Evolutionary conservation across 2,888 invertebrate genomes (phyloP), one percentile per base, ranked within the genome.

Genomic region (Cephalotes varians): DNA sequence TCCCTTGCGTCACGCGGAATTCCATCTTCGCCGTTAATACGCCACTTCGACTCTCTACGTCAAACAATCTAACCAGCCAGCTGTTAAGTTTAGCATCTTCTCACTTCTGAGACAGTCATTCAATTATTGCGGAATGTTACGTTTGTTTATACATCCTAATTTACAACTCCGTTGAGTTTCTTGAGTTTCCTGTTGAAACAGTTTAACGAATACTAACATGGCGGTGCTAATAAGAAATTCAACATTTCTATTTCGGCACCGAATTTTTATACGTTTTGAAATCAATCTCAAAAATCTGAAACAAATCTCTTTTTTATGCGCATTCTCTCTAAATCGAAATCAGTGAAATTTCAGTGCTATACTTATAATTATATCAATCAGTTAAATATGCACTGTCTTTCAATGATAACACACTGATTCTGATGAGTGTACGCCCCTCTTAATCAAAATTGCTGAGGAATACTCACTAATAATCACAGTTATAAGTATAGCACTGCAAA

Each of bases 11-110:
- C n/a, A 73, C 44, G 49, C 21, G 34, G 47, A 71, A 72, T 72
- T 77, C 49, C 25, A 40, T 65, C 58, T 77, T 72, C 58, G 34
- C 37, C 47, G 1, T 67, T 76, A 64, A 76, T 76, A 40, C 72
- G 34, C 44, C 40, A 62, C 21, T 81, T 83, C 37, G 60, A 71
- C n/a, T 21, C 37, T 47, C 44, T 18, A 67, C 40, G 28, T 65
- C 28, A 40, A 44, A 40, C 44, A 37, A 31, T 67, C 31, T 31
- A 21, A 34, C 12, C 31, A 21, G 15, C 12, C 40, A 44, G 2
- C 12, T 15, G 40, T 56, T 67, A 56, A 77, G 28, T 40, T 60
- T 51, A 37, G 31, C n/a, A 6, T 28, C 40, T 44, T 47, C 25
- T 47, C 28, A 40, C 15, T 28, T 51, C 25, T 54, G n/a, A 67